These are phyloP conservation scores for Congeria kusceri DNA, from an alignment of 2,888 invertebrate genomes.

Conservation along the genomic window DNA sequence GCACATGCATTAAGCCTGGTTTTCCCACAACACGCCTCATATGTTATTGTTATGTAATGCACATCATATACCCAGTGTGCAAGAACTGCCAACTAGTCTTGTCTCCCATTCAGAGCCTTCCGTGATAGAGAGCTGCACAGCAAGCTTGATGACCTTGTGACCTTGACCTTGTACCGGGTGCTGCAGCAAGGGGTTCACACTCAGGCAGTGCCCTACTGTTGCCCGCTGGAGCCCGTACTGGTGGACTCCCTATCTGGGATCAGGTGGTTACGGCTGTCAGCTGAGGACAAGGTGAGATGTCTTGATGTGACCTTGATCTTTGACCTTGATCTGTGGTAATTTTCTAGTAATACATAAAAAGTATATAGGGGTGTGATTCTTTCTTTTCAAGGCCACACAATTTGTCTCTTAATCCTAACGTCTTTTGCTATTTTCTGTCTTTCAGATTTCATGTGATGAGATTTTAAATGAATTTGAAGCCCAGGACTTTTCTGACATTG, in stretches of 20 bases:
- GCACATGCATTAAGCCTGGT: too few species aligned
- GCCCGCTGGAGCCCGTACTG: constrained; percentile 62
- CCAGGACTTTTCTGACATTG: constrained; percentile 95
- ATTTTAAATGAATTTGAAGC: constrained; percentile 95
- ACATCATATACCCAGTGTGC: too few species aligned
- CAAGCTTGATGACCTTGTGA: constrained; percentile 89
- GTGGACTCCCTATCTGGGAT: constrained; percentile 73
- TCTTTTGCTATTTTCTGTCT: constrained; percentile 22
- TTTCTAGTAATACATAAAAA: too few species aligned
- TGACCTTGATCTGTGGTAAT: too few species aligned
- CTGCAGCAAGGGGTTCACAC: constrained; percentile 57
- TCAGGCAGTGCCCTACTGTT: constrained; percentile 53
- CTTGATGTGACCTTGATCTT: too few species aligned
- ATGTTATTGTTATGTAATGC: too few species aligned
- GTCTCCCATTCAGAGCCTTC: constrained; percentile 87
- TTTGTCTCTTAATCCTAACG: too few species aligned
- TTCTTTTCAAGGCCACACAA: too few species aligned
- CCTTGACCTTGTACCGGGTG: constrained; percentile 74
- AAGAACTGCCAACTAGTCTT: background rate
- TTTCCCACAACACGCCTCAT: too few species aligned
- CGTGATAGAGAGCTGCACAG: constrained; percentile 87
- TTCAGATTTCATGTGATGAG: constrained; percentile 89
- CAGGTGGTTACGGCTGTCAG: constrained; percentile 76
- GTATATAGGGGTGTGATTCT: too few species aligned
- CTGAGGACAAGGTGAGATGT: constrained; percentile 79